Conservation (phyloP, 2,113 vertebrate species). For the Phrynosoma blainvillii region DNA sequence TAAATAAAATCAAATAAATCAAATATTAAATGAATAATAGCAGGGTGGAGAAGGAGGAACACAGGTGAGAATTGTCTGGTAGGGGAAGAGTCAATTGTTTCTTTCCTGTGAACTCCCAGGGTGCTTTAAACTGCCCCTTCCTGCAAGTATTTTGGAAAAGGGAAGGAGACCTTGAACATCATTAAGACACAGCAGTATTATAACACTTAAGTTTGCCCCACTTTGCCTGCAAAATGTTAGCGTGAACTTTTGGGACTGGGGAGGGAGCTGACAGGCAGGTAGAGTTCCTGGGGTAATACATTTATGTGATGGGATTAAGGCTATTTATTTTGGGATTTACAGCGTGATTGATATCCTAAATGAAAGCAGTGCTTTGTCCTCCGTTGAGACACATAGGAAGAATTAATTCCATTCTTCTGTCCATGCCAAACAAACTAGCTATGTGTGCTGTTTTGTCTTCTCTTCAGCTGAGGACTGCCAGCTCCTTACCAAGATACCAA, state of each 20-base stretch:
- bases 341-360: conserved; percentile 59
- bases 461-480: conserved; percentile 93
- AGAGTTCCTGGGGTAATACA: conserved; percentile 36
- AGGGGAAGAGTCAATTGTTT: not conserved
- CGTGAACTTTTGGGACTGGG: not conserved
- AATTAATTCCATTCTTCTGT: conserved; percentile 47
- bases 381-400: conserved; percentile 39
- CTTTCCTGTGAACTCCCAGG: not conserved
- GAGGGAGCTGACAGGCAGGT: conserved; percentile 43
- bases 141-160: not conserved
- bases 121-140: not conserved
- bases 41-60: not conserved
- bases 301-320: conserved; percentile 42
- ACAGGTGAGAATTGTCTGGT: not conserved
- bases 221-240: not conserved
- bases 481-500: conserved; percentile 93
- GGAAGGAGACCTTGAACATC: not conserved
- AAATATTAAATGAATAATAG: not conserved
- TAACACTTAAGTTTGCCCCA: not conserved
- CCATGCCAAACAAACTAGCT: conserved; percentile 44
- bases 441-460: conserved; percentile 49
- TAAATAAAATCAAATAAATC: no score
- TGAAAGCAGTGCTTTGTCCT: conserved; percentile 58
- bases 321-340: conserved; percentile 25
- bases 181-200: not conserved